Base-by-base conservation (phyloP, 2,888 invertebrate genomes). In the Chromoteleia sp. region DNA sequence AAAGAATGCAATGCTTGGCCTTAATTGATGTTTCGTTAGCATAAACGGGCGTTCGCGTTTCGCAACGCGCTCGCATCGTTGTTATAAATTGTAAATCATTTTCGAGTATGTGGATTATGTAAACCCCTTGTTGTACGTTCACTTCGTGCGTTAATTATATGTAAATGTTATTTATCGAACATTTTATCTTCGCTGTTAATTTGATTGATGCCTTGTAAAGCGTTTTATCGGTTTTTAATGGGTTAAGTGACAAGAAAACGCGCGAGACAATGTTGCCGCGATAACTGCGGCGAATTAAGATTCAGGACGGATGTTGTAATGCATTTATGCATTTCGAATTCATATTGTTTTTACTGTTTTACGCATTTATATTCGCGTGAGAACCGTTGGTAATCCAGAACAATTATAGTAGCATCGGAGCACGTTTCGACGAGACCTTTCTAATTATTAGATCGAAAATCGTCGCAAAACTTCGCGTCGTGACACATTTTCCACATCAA, bases 141-240 rank as follows among this genome's bases (percentile, higher is more conserved):
- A 48, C 74, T 65, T 45, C 12, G 75, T 48, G 19, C 74, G 12
- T 41, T 67, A 65, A 67, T 75, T 36, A 36, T 29, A 58, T 67
- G 75, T 36, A 58, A 65, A 63, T 30, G 15, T 30, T 59, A 50
- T 58, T 58, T 25, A 41, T 41, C 67, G 58, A 29, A 19, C 21
- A 58, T 67, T 68, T 59, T 65, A 58, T 74, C 41, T 5, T 41
- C 48, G 50, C 67, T 30, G 39, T 58, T 75, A 67, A 58, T 67
- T 75, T 75, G 67, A 67, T 75, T 67, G 50, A 75, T 67, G 36
- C 59, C 67, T 59, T 52, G 75, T 74, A 65, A 74, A 74, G 19
- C 8, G 48, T 65, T 65, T 65, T 63, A 41, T 45, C n/a, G 33
- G 0, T 39, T 65, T 63, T 74, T 63, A 58, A 58, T 58, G 58